Evolutionary conservation across 2,888 invertebrate species (phyloP).

Genomic region (Drosophila borealis): DNA sequence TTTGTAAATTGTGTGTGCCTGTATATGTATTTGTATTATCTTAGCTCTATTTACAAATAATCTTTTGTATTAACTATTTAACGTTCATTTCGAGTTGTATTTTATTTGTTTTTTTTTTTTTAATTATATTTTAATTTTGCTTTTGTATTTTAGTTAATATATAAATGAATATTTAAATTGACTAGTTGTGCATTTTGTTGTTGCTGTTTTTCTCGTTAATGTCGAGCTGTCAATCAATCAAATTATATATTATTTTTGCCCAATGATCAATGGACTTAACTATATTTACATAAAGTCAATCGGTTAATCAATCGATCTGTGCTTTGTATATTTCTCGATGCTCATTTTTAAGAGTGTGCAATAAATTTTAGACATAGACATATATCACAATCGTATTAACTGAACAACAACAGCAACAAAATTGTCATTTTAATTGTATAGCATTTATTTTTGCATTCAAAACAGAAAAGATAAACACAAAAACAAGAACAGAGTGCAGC

Average conservation of each 20-base stretch:
- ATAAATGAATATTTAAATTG: conserved; percentile 3
- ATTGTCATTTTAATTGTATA: conserved; percentile 26
- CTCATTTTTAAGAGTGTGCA: conserved; percentile 36
- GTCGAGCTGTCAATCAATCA: conserved; percentile 1
- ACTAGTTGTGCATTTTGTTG: conserved; percentile 19
- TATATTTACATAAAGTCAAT: conserved; percentile 24
- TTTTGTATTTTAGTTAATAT: conserved; percentile 14
- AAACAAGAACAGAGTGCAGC: conserved; percentile 25
- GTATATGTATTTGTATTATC: conserved; percentile 27
- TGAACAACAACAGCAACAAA: conserved; percentile 18
- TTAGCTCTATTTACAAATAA: background rate
- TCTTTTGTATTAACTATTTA: conserved; percentile 33
- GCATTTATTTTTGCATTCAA: conserved; percentile 46
- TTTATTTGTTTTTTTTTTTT: conserved; percentile 14
- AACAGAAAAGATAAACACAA: conserved; percentile 8
- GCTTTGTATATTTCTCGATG: conserved; percentile 17
- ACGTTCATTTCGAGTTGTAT: conserved; percentile 11
- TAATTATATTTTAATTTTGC: conserved; percentile 17
- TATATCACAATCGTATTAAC: conserved; percentile 1
- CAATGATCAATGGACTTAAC: conserved; percentile 42
- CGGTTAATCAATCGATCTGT: background rate
- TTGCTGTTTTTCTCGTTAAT: conserved; percentile 12
- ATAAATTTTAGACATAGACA: conserved; percentile 12
- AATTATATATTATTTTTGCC: conserved; percentile 22
- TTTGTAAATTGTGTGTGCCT: conserved; percentile 42